Base-by-base conservation (phyloP, 2,797 vertebrate genomes). In the Phylloscopus collybita region DNA sequence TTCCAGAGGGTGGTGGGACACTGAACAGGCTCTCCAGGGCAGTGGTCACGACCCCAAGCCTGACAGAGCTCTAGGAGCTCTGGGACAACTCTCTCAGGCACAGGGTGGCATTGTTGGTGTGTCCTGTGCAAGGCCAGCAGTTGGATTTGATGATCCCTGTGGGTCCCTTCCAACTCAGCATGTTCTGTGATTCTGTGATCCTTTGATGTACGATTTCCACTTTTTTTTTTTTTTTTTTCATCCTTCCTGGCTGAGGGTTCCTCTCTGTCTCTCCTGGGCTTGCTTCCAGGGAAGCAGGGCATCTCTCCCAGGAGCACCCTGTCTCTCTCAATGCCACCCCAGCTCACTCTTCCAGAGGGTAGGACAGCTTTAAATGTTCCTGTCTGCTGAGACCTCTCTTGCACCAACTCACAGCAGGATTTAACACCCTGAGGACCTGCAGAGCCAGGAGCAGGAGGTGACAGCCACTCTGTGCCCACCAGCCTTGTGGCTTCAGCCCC, bases 71-170 rank as follows among this genome's bases (percentile, higher is more conserved):
- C 30, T 3, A 16, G 34, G 8, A 72, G 34, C 9, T 65, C 36
- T 60, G 32, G 34, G 53, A 42, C 30, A 53, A 9, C 0, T 0
- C 30, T 53, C 45, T 60, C 26, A 49, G 73, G 53, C 7, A 53
- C n/a, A 72, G 12, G 26, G 53, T 60, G 60, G 34, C 34, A 29
- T 29, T 72, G 5, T 12, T 54, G 66, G 40, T 8, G 16, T 20
- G 34, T 49, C 47, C 50, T 83, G n/a, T 47, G 47, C 30, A 65
- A 26, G 18, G 26, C 45, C 66, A 72, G 40, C 29, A 32, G n/a
- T 0, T 79, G 60, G 73, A 49, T 34, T 51, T 32, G 7, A 22
- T 79, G 53, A 66, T 60, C 34, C 51, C 34, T 36, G 45, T 17
- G 45, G 13, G 47, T 72, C 26, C 40, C 13, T 53, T 66, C 47